Evolutionary conservation across 1,140 invertebrate species (phyloP).

Genomic region (Drosophila carrolli): DNA sequence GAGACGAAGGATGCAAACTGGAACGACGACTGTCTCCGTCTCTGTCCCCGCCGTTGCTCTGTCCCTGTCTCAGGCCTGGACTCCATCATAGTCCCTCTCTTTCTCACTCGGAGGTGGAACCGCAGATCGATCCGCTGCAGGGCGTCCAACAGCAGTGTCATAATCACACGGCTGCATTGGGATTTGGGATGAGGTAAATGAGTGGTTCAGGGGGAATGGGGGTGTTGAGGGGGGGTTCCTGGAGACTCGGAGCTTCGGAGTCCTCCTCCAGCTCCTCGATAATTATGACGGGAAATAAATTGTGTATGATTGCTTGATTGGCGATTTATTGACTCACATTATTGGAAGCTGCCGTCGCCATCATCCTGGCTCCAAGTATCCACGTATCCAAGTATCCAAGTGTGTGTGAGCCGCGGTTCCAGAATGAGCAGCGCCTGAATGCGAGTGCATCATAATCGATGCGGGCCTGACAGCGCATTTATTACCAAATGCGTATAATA

Average conservation of each 20-base stretch:
- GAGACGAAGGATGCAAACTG: conserved; percentile 58
- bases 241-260: conserved; percentile 6
- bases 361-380: conserved; percentile 19
- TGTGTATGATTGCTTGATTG: conserved; percentile 84
- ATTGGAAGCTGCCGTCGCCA: conserved; percentile 76
- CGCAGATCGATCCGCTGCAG: conserved; percentile 64
- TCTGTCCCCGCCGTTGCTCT: neutral
- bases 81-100: conserved; percentile 3
- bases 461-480: conserved; percentile 77
- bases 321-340: conserved; percentile 84
- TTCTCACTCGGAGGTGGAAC: conserved; percentile 26
- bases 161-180: conserved; percentile 75
- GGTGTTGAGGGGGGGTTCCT: neutral
- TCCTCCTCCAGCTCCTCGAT: conserved; percentile 59
- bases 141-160: conserved; percentile 79
- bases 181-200: conserved; percentile 21
- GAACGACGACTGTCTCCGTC: conserved; percentile 47
- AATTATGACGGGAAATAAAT: conserved; percentile 84
- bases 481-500: conserved; percentile 73
- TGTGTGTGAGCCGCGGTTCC: conserved; percentile 1
- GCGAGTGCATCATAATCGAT: conserved; percentile 78
- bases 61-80: conserved; percentile 24
- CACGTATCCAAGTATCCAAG: neutral
- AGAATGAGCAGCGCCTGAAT: conserved; percentile 26
- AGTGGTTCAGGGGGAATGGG: conserved; percentile 8